Conservation (phyloP, 2,113 vertebrate species). For the Poeciliopsis prolifica region DNA sequence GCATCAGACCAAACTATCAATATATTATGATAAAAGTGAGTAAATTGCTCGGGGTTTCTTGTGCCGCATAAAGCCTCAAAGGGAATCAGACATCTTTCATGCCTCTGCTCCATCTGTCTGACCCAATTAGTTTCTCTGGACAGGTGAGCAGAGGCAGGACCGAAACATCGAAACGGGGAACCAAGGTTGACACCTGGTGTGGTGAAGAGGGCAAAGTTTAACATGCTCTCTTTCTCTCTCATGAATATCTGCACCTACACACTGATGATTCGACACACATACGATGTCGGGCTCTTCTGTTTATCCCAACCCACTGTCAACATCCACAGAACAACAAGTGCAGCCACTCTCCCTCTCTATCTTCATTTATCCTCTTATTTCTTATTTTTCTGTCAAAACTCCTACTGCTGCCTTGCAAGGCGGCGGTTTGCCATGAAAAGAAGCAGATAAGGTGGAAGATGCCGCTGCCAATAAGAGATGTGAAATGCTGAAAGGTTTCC, state of each 20-base stretch:
- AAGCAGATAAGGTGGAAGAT: constrained; percentile 50
- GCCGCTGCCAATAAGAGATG: constrained; percentile 54
- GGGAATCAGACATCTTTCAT: constrained; percentile 45
- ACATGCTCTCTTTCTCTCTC: constrained; percentile 33
- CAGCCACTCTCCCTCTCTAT: constrained; percentile 10
- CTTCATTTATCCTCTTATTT: constrained; percentile 19
- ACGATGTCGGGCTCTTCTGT: constrained; percentile 4
- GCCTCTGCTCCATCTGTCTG: constrained; percentile 64
- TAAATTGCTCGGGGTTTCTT: constrained; percentile 27
- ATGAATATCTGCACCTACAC: constrained; percentile 20
- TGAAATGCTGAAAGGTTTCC: constrained; percentile 36
- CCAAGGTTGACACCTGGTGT: constrained; percentile 43
- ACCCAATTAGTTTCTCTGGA: constrained; percentile 65
- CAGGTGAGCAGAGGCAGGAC: constrained; percentile 55
- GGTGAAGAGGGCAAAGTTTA: constrained; percentile 35
- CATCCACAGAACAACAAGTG: constrained; percentile 20
- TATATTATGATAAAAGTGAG: constrained; percentile 10
- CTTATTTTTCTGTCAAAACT: constrained; percentile 42
- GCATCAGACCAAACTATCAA: constrained; percentile 5
- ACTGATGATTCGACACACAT: not conserved
- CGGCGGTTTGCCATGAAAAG: constrained; percentile 26
- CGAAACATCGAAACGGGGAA: constrained; percentile 27
- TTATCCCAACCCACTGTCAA: constrained; percentile 43
- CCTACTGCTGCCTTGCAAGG: constrained; percentile 25
- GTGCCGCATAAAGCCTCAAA: constrained; percentile 48